phyloP scores from a whole-genome alignment of 2,888 invertebrate species.

The Andrena dorsata region DNA sequence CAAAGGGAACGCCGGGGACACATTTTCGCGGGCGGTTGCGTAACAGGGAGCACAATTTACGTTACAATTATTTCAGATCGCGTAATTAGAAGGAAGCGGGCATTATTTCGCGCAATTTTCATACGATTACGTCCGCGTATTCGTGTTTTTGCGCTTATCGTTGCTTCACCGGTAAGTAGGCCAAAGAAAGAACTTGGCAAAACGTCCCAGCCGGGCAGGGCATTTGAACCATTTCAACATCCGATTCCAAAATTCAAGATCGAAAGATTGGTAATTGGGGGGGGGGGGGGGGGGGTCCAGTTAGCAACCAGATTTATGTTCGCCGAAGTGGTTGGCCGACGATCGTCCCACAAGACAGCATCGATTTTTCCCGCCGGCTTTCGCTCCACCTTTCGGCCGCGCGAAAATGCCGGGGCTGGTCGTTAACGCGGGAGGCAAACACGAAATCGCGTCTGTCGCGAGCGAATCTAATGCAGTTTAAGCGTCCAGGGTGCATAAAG shows the following conservation, averaged over 20 bases:
- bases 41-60: constrained; percentile 14
- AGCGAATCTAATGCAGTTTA: constrained; percentile 68
- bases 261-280: no score
- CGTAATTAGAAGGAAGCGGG: neutral
- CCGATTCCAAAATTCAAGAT: no score
- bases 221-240: no score
- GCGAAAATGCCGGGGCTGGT: constrained; percentile 18
- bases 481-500: constrained; percentile 69
- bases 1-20: neutral
- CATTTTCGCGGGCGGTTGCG: neutral
- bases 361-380: neutral
- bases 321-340: no score
- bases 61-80: constrained; percentile 22
- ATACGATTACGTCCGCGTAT: no score
- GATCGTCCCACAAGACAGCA: neutral
- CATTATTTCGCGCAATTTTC: neutral
- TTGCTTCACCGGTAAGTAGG: no score
- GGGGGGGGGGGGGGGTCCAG: no score
- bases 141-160: no score
- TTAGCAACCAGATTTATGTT: neutral
- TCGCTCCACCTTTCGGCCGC: neutral
- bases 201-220: no score
- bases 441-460: constrained; percentile 57
- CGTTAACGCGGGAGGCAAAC: constrained; percentile 51
- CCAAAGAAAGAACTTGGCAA: no score